These are phyloP conservation scores for Rhagonycha fulva DNA, from an alignment of 2,888 invertebrate genomes.

Conservation along the genomic window DNA sequence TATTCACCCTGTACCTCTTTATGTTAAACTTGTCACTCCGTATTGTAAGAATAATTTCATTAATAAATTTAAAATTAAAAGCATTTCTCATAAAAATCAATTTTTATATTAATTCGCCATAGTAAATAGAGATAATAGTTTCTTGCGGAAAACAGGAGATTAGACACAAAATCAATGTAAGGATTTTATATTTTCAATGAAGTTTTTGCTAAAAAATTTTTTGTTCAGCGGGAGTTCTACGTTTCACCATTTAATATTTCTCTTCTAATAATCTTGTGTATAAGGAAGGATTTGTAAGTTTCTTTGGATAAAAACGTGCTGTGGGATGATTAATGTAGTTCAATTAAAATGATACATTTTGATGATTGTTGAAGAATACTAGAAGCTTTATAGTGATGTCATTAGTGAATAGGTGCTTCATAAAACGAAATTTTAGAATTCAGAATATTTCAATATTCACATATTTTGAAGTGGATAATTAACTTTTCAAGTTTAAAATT, in stretches of 20 bases:
- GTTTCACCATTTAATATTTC: conserved; percentile 3
- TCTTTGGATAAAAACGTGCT: conserved; percentile 3
- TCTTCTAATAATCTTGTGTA: not conserved
- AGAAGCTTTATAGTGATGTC: not conserved
- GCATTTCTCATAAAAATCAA: not conserved
- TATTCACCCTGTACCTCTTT: too few species aligned
- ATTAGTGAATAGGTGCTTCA: not conserved
- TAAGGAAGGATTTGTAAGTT: not conserved
- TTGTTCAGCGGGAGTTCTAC: not conserved
- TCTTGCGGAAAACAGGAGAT: not conserved
- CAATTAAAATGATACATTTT: conserved; percentile 4
- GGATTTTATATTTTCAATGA: conserved; percentile 2
- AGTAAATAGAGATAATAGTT: not conserved
- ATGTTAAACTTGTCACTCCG: too few species aligned
- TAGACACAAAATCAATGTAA: not conserved
- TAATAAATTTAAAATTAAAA: not conserved
- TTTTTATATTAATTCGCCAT: not conserved
- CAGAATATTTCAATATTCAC: not conserved
- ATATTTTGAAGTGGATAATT: not conserved
- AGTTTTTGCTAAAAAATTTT: not conserved
- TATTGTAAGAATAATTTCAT: not conserved
- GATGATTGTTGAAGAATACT: not conserved
- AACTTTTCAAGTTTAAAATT: not conserved
- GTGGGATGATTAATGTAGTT: conserved; percentile 3
- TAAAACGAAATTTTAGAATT: not conserved